Percentiles rank a stretch among this genome's conserved stretches.
Conservation (phyloP, 2,888 invertebrate species). For the Achlya flavicornis region DNA sequence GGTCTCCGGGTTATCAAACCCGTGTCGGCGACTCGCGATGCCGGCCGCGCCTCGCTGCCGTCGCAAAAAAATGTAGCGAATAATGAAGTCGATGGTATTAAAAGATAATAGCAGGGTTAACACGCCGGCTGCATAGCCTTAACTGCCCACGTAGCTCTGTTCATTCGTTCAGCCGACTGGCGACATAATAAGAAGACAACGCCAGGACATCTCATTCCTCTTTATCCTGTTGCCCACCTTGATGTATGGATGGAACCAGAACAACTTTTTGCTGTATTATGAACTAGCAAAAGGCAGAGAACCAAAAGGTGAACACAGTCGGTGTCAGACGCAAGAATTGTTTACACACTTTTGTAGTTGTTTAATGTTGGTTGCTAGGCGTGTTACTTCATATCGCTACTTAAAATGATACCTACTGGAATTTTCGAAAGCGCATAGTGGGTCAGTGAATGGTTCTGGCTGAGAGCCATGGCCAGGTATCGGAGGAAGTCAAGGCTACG, state of each 20-base stretch:
- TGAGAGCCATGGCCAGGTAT: slow-evolving; percentile 58
- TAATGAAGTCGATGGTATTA: slow-evolving; percentile 81
- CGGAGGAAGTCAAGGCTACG: slow-evolving; percentile 74
- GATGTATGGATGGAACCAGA: slow-evolving; percentile 24
- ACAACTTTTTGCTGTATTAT: neutral
- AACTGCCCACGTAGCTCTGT: slow-evolving; percentile 51
- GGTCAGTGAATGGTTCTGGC: slow-evolving; percentile 78
- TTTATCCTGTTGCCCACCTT: slow-evolving; percentile 26
- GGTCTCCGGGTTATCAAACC: slow-evolving; percentile 84
- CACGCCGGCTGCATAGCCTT: slow-evolving; percentile 67
- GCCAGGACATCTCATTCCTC: slow-evolving; percentile 27
- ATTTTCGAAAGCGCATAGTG: slow-evolving; percentile 57
- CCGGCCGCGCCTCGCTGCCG: slow-evolving; percentile 71
- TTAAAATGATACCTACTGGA: neutral
- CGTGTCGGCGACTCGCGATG: slow-evolving; percentile 73
- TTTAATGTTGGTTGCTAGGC: neutral
- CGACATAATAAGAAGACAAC: slow-evolving; percentile 38
- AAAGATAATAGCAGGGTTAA: slow-evolving; percentile 78
- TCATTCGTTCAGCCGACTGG: slow-evolving; percentile 43
- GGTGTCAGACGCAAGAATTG: neutral
- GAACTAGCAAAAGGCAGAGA: neutral
- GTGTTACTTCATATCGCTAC: neutral
- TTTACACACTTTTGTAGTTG: neutral
- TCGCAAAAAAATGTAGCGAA: slow-evolving; percentile 80
- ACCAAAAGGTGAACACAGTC: too few species aligned